phyloP scores from a whole-genome alignment of 2,113 vertebrate species.

The Manacus vitellinus region DNA sequence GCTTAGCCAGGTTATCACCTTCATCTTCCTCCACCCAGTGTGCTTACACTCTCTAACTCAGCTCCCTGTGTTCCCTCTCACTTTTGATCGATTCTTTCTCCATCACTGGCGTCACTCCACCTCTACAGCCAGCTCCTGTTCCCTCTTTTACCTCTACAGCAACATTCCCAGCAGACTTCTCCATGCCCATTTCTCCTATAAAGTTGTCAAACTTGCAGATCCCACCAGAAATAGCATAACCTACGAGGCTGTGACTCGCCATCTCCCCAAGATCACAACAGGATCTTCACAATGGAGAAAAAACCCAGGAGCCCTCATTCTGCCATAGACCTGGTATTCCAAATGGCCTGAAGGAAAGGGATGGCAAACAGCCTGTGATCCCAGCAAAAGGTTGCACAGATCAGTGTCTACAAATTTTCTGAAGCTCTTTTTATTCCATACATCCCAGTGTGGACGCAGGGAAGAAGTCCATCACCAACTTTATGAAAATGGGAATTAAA shows the following conservation, averaged over 20 bases:
- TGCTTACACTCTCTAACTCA: neutral
- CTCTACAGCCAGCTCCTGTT: neutral
- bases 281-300: neutral
- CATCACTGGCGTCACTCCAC: neutral
- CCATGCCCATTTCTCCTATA: neutral
- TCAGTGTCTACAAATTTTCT: rapidly evolving
- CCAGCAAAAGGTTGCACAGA: neutral
- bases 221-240: neutral
- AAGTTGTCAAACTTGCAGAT: neutral
- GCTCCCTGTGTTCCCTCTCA: neutral
- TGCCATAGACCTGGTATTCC: rapidly evolving
- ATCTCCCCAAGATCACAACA: neutral
- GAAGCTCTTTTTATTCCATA: neutral
- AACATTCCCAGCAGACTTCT: neutral
- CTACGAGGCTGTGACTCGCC: neutral
- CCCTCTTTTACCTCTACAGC: neutral
- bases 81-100: neutral
- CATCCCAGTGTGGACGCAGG: rapidly evolving
- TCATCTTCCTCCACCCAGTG: neutral
- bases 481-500: neutral
- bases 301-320: neutral
- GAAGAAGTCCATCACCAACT: neutral
- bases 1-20: neutral
- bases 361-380: neutral
- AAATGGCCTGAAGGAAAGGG: neutral